Base-by-base conservation (phyloP, 1,140 invertebrate species). In the Macrobrachium nipponense region DNA sequence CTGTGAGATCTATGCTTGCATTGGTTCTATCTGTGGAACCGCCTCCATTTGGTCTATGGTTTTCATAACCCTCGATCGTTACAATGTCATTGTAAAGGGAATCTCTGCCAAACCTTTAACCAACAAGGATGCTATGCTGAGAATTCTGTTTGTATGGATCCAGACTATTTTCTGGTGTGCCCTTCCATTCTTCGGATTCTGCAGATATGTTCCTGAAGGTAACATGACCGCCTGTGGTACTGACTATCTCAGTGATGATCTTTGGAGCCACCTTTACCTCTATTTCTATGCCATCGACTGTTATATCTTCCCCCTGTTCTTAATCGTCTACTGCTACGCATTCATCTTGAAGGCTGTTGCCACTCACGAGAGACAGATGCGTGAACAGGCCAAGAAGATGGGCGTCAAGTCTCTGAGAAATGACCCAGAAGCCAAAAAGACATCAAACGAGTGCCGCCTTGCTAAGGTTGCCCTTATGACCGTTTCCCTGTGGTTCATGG, bases 1-100 rank as follows among this genome's bases (percentile, higher is more conserved):
- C 91, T 97, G 96, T 90, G 94, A 97, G 90, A 89, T 97, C 0
- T 96, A 97, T 89, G 96, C 93, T 36, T 93, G 96, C 91, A 92
- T 93, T 79, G 96, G 96, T 23, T 88, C 89, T 15, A 62, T 90
- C 27, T 90, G 89, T 70, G 90, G 90, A 7, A 89, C 87, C 70
- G 85, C 70, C 11, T 75, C 72, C 72, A 75, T 75, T 43, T 75
- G 72, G 72, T 44, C 72, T 23, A 75, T 75, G 72, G 27, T 75
- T 8, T 75, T 36, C 27, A 75, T 75, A 18, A 75, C 72, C 10
- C 23, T 44, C 10, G 72, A 75, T 43, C 27, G 72, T n/a, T 75
- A 75, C 72, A 75, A 75, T 43, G 90, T 90, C 76, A 90, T 90
- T 62, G 90, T 90, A 12, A 83, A 85, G 61, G 89, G 90, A 15